Evolutionary conservation across 2,797 vertebrate genomes (phyloP).

Genomic region (Bufotes viridis): DNA sequence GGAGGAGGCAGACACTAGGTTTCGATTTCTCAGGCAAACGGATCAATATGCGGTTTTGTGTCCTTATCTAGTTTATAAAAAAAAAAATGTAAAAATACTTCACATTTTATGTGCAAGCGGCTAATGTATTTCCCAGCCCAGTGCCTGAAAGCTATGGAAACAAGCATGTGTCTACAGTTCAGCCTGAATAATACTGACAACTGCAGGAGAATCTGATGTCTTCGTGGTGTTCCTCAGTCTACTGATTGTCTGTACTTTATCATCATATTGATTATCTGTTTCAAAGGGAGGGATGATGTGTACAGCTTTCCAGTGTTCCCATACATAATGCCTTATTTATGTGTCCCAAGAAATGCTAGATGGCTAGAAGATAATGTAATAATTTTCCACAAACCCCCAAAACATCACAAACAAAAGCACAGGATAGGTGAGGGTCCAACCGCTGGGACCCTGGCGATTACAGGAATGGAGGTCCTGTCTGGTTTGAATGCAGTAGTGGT

Average conservation of each 20-base stretch:
- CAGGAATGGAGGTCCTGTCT: too few relatives aligned
- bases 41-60: constrained; percentile 9
- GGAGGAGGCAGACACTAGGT: not conserved
- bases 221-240: not conserved
- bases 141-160: not conserved
- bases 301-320: not conserved
- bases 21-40: not conserved
- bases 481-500: too few relatives aligned
- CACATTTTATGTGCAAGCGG: not conserved
- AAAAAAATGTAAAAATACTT: not conserved
- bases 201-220: not conserved
- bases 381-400: too few relatives aligned
- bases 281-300: not conserved
- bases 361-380: not conserved
- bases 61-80: not conserved
- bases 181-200: not conserved
- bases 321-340: not conserved
- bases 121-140: not conserved
- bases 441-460: not conserved
- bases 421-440: too few relatives aligned
- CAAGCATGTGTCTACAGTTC: not conserved
- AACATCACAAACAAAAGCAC: too few relatives aligned
- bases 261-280: not conserved
- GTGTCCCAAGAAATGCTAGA: not conserved
- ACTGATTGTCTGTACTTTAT: not conserved